Conservation (phyloP, 2,888 invertebrate species). For the Apamea crenata region DNA sequence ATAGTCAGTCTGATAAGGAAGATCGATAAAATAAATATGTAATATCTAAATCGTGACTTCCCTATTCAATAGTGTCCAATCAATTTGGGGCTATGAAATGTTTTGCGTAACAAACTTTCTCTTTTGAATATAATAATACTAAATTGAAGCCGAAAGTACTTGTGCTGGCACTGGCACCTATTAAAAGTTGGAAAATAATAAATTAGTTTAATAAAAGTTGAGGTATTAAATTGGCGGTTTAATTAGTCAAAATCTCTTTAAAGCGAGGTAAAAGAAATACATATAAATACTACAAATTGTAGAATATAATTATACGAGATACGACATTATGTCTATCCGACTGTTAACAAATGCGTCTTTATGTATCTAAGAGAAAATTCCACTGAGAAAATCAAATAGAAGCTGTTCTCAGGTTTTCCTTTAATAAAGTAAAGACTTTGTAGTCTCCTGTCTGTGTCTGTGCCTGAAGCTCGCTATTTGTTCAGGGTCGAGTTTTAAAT, state of each 20-base stretch:
- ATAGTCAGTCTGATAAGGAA: conserved; percentile 45
- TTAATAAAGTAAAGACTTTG: conserved; percentile 61
- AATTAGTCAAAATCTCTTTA: conserved; percentile 5
- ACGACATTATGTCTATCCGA: conserved; percentile 25
- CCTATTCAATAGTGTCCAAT: conserved; percentile 43
- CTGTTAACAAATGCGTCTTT: conserved; percentile 52
- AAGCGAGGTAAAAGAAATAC: not conserved
- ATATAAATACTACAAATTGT: not conserved
- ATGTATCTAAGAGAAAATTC: conserved; percentile 54
- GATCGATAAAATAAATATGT: conserved; percentile 42
- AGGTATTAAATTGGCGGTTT: conserved; percentile 11
- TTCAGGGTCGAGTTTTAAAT: conserved; percentile 57
- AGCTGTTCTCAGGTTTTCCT: conserved; percentile 52
- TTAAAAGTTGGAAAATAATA: conserved; percentile 26
- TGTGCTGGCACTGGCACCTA: conserved; percentile 36
- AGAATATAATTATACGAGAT: conserved; percentile 1
- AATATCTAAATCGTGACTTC: conserved; percentile 63
- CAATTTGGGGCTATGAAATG: conserved; percentile 61
- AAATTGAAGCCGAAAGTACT: conserved; percentile 54
- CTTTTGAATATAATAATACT: conserved; percentile 61
- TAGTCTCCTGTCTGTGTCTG: conserved; percentile 34
- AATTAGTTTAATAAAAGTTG: conserved; percentile 2
- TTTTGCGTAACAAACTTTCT: conserved; percentile 69
- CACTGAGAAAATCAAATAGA: conserved; percentile 58
- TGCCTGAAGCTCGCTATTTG: conserved; percentile 48